Base-by-base conservation (phyloP, 2,888 invertebrate genomes). In the Synanthedon myopaeformis region DNA sequence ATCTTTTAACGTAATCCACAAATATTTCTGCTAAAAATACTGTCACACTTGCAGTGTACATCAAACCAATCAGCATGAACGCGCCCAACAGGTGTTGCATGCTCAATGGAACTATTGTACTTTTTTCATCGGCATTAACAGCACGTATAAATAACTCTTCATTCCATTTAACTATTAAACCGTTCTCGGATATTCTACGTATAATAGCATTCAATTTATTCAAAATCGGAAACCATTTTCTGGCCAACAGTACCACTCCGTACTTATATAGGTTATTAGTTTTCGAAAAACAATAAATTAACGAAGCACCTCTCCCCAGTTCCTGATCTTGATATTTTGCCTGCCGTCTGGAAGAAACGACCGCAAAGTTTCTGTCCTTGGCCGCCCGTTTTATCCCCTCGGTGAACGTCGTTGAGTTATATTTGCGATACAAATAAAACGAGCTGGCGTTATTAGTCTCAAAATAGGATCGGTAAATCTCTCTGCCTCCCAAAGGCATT, bases 401-500 rank as follows among this genome's bases (percentile, higher is more conserved):
- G 52, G 71, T 61, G 69, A 82, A 87, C 57, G 78, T 74, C 59
- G 79, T 81, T 59, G 77, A 73, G 70, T 75, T 79, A 69, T 85
- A 88, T 74, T 84, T 79, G 68, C 76, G 74, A 72, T 82, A 83
- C 72, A 88, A 81, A 80, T 88, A 87, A 78, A 77, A 82, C 62
- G 74, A 76, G 62, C 78, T 84, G 54, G 75, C 79, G 70, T 82
- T 84, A 77, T 83, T 82, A 74, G 75, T 78, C 77, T 83, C 76
- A 70, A 88, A 88, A 80, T 86, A 83, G 73, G 78, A 73, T 64
- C 79, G 79, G 75, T 87, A 86, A 77, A 82, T 81, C 77, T 78
- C 79, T 61, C 85, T 76, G 58, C 88, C 88, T 67, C 86, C 87
- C 67, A 88, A 61, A 59, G 78, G 74, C 63, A 87, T 79, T 59